phyloP scores from a whole-genome alignment of 2,113 vertebrate genomes.

The Felis chaus region DNA sequence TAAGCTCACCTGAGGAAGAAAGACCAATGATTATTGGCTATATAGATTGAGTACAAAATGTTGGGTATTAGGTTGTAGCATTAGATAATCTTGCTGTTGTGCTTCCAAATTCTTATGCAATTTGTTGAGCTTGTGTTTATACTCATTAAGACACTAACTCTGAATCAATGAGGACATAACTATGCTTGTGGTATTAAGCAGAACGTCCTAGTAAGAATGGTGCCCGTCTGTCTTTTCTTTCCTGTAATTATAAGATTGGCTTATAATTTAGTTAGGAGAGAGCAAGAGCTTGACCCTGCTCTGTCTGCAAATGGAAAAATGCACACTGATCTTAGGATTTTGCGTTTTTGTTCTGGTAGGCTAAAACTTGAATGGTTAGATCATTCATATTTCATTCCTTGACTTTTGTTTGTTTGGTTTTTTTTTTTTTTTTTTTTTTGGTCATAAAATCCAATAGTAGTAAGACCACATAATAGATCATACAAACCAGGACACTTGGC shows the following conservation, averaged over 20 bases:
- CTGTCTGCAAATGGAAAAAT: neutral
- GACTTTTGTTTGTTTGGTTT: neutral
- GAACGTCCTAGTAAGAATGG: neutral
- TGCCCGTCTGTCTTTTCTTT: neutral
- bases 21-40: neutral
- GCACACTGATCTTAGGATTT: neutral
- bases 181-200: neutral
- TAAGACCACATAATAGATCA: neutral
- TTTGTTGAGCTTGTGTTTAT: neutral
- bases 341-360: neutral
- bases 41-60: neutral
- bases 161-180: neutral
- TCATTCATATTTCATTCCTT: neutral
- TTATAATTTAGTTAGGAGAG: neutral
- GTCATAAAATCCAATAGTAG: neutral
- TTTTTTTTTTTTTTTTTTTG: neutral
- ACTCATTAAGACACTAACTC: neutral
- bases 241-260: neutral
- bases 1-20: conserved; percentile 20
- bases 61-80: neutral
- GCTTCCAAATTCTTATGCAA: neutral
- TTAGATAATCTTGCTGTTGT: neutral
- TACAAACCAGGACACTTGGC: neutral
- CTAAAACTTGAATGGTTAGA: neutral
- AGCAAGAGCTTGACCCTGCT: neutral